Percentiles rank a stretch among this genome's conserved stretches.
These are phyloP conservation scores for Erebia palarica DNA, from an alignment of 2,888 invertebrate genomes.

Conservation along the genomic window DNA sequence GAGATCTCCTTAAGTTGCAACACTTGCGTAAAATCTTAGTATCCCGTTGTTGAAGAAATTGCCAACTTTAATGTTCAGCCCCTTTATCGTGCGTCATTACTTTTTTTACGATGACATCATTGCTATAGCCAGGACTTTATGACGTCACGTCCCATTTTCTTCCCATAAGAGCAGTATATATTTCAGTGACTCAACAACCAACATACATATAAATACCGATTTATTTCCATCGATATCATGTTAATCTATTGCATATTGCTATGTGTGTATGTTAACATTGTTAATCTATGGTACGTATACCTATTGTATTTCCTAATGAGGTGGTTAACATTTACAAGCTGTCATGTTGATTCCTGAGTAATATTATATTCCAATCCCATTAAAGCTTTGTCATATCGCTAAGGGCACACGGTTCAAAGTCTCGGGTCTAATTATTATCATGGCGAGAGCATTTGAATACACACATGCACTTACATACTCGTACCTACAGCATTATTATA, in stretches of 20 bases:
- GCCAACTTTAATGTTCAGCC: neutral
- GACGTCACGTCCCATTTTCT: conserved; percentile 16
- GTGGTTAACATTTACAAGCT: neutral
- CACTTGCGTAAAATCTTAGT: too few relatives aligned
- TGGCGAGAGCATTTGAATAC: conserved; percentile 7
- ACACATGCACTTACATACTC: neutral
- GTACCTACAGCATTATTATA: neutral
- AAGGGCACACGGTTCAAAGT: conserved; percentile 5
- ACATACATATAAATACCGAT: too few relatives aligned
- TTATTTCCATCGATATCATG: neutral
- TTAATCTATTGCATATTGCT: neutral
- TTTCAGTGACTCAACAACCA: neutral
- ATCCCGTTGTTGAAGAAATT: too few relatives aligned
- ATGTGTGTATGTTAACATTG: neutral
- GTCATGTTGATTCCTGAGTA: conserved; percentile 9
- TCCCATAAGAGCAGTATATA: neutral
- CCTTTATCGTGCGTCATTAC: neutral
- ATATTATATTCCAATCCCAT: conserved; percentile 14
- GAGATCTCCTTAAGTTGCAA: too few relatives aligned
- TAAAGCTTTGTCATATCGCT: conserved; percentile 6
- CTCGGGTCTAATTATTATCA: neutral
- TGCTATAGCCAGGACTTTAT: neutral
- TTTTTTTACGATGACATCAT: conserved; percentile 14
- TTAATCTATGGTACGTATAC: neutral
- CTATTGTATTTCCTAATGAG: neutral